These are phyloP conservation scores for Brassicogethes aeneus DNA, from an alignment of 2,888 invertebrate genomes.

Conservation along the genomic window DNA sequence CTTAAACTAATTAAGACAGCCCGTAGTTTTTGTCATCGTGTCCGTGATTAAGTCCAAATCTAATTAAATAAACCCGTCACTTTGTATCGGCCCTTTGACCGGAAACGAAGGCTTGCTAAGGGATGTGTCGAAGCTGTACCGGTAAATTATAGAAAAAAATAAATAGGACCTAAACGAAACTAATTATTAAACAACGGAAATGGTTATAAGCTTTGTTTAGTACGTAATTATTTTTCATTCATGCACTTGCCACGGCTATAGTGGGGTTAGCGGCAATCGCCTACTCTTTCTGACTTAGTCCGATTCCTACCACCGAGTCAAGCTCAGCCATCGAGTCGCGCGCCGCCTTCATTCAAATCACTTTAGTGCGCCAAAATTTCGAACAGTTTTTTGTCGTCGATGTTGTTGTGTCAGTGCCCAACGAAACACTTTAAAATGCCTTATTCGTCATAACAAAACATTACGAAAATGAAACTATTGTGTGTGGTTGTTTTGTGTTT, in stretches of 20 bases:
- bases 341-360: background rate
- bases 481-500: background rate
- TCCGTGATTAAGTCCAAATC: too few relatives aligned
- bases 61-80: too few relatives aligned
- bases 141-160: background rate
- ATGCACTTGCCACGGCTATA: background rate
- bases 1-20: too few relatives aligned
- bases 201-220: slow-evolving; percentile 1
- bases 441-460: too few relatives aligned
- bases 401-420: too few relatives aligned
- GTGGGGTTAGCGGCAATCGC: background rate
- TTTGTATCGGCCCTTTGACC: too few relatives aligned
- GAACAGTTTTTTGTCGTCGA: too few relatives aligned
- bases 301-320: background rate
- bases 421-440: too few relatives aligned
- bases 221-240: background rate
- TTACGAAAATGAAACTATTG: background rate
- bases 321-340: background rate
- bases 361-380: background rate
- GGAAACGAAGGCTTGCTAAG: slow-evolving; percentile 1
- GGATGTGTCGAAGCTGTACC: background rate
- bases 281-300: background rate
- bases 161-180: background rate
- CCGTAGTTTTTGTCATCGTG: too few relatives aligned
- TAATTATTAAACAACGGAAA: background rate